Evolutionary conservation across 2,797 vertebrate genomes (phyloP), one percentile per base, ranked within the genome.

Genomic region (Pseudocheirus occidentalis): DNA sequence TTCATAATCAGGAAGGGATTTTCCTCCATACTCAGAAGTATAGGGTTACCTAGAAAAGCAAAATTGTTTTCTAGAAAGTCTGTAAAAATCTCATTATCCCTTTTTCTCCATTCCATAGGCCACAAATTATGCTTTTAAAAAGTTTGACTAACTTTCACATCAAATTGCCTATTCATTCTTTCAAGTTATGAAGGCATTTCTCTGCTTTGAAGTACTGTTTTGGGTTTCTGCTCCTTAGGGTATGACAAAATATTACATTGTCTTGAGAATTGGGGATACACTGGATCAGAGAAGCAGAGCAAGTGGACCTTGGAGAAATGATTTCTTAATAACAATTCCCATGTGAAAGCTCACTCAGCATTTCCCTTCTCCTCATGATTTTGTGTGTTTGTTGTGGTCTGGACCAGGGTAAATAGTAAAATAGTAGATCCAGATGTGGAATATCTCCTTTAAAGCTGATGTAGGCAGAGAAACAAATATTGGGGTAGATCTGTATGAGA

Each of bases 161-260:
- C 97, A 96, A 98, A 97, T 96, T 96, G 95, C 96, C 97, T 95
- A 97, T 97, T 98, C 95, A 34, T 97, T 97, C 97, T 98, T 98
- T 98, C 96, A 97, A 98, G 97, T 98, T 97, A 95, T 97, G 96
- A 93, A 97, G 96, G 95, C 94, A 92, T 97, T 97, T 97, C 94
- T 81, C 93, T 62, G 93, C 98, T 98, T 98, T 98, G 52, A 97
- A 96, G 96, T 98, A 50, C 59, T 95, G 89, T 95, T 5, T 94
- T 95, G 96, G 95, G 96, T 93, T 58, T 96, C 95, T 96, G 55
- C 95, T 95, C 97, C 98, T 97, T 92, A 96, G 97, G 95, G 96
- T 94, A 97, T 97, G 94, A 91, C 95, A 96, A 0, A 0, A 91
- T 96, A 90, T 96, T 98, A 92, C 11, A 62, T 91, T 98, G 95